Evolutionary conservation across 2,888 invertebrate genomes (phyloP).

Genomic region (Onchidella celtica): DNA sequence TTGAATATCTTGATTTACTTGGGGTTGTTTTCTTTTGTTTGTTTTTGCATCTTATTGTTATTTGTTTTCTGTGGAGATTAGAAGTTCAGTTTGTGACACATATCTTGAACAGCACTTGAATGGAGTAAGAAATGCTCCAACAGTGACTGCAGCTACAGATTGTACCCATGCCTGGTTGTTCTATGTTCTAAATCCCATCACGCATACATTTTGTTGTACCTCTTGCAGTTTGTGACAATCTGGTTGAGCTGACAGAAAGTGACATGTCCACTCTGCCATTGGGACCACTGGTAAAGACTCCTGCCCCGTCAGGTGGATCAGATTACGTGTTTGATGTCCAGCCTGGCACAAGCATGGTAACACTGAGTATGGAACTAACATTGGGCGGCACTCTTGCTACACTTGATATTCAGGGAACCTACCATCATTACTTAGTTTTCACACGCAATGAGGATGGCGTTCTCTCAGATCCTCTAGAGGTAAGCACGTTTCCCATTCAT

Average conservation of each 20-base stretch:
- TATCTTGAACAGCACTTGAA: too few relatives aligned
- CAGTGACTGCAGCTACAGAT: too few relatives aligned
- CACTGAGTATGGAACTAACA: neutral
- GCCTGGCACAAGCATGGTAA: neutral
- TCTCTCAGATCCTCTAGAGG: neutral
- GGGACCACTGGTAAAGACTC: neutral
- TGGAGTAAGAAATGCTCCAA: too few relatives aligned
- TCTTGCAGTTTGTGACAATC: neutral
- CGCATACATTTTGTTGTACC: too few relatives aligned
- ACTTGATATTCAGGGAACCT: neutral
- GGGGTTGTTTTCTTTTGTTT: too few relatives aligned
- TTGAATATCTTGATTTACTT: too few relatives aligned
- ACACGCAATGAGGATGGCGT: neutral
- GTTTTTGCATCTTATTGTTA: too few relatives aligned
- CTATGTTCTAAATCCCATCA: too few relatives aligned
- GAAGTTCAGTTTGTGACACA: too few relatives aligned
- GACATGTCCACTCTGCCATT: neutral
- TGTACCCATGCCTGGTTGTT: too few relatives aligned
- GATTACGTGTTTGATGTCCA: neutral
- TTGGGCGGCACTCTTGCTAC: neutral
- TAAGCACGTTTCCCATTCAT: too few relatives aligned
- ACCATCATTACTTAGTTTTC: neutral
- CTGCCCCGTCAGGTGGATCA: neutral
- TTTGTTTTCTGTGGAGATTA: too few relatives aligned
- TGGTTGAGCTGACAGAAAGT: neutral